These are phyloP conservation scores for Folsomia candida DNA, from an alignment of 2,888 invertebrate genomes.

Conservation along the genomic window DNA sequence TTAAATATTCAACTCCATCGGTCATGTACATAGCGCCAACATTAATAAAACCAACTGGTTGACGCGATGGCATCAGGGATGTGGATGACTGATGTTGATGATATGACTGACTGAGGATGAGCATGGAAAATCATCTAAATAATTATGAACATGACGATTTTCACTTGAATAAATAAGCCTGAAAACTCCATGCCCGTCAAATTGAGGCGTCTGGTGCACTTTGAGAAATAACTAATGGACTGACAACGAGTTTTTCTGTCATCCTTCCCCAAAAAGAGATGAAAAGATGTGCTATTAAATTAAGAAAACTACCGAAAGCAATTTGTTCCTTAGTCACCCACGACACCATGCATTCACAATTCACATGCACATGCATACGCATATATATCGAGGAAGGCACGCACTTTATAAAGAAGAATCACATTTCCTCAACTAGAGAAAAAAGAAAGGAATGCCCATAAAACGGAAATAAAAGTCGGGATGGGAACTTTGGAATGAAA, in stretches of 20 bases:
- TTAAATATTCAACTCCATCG: no score
- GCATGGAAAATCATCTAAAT: no score
- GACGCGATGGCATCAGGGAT: no score
- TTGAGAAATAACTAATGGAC: not conserved
- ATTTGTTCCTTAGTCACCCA: not conserved
- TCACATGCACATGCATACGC: not conserved
- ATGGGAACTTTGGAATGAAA: not conserved
- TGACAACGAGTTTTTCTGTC: no score
- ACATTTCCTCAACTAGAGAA: not conserved
- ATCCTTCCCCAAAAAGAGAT: not conserved
- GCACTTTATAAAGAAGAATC: not conserved
- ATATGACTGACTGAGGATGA: no score
- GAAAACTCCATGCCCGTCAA: no score
- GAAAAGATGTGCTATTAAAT: slow-evolving; percentile 1
- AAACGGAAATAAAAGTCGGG: not conserved
- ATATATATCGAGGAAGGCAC: not conserved
- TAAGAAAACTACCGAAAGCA: slow-evolving; percentile 5
- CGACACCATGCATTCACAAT: not conserved
- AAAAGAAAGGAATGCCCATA: slow-evolving; percentile 4
- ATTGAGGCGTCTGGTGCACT: no score
- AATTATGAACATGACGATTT: no score
- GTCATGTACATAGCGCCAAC: no score
- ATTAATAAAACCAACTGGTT: no score
- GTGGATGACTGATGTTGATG: no score
- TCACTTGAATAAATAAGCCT: no score